phyloP scores from a whole-genome alignment of 2,888 invertebrate genomes.

The Schizaphis graminum region DNA sequence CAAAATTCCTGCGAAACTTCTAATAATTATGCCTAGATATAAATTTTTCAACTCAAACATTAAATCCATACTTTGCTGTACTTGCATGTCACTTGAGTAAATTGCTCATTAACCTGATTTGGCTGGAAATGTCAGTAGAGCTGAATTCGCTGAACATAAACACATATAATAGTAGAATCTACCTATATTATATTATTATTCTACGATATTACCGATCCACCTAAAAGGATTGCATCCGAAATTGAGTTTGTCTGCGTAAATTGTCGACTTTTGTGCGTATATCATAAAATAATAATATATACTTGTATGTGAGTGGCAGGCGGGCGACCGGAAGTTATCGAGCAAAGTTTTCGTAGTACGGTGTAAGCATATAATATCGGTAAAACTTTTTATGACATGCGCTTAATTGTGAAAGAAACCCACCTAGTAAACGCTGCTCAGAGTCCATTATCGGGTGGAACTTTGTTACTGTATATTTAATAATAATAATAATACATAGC shows the following conservation, averaged over 20 bases:
- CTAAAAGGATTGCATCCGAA: conserved; percentile 13
- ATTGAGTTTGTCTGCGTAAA: not conserved
- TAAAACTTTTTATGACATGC: conserved; percentile 43
- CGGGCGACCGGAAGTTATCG: not conserved
- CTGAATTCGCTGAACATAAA: not conserved
- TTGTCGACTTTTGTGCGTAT: not conserved
- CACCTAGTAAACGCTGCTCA: conserved; percentile 9
- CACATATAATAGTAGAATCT: not conserved
- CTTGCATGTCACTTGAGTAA: not conserved
- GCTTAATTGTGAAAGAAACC: conserved; percentile 32
- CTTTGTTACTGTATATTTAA: conserved; percentile 22
- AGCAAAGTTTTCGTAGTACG: not conserved
- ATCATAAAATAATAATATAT: conserved; percentile 9
- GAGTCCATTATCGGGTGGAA: conserved; percentile 16
- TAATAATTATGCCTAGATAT: not conserved
- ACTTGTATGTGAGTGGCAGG: not conserved
- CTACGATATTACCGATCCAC: not conserved
- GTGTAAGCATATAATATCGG: conserved; percentile 22
- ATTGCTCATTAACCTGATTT: not conserved
- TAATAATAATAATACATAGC: not conserved
- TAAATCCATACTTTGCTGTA: not conserved
- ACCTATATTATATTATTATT: not conserved
- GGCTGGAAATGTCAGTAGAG: not conserved
- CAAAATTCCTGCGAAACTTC: not conserved
- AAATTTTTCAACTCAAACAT: not conserved